These are phyloP conservation scores for Scaptomyza graminum DNA, from an alignment of 1,140 invertebrate genomes.

Conservation along the genomic window DNA sequence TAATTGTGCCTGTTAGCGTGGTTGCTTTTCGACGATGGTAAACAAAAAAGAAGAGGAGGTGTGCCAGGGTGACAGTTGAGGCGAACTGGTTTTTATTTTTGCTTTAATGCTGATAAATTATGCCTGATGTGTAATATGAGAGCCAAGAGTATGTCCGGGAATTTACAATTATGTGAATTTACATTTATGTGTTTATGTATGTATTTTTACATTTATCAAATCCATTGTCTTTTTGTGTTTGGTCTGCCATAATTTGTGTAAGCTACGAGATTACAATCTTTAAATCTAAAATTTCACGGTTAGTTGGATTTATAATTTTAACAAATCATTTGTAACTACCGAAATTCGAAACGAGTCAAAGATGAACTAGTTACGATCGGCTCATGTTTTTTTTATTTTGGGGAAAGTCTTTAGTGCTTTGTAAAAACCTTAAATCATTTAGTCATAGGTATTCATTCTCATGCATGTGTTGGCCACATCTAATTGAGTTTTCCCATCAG, in stretches of 20 bases:
- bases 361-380: conserved; percentile 13
- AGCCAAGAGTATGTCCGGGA: conserved; percentile 31
- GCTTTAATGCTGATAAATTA: conserved; percentile 70
- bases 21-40: neutral
- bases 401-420: neutral
- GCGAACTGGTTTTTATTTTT: conserved; percentile 57
- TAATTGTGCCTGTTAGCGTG: conserved; percentile 52
- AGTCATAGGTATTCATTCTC: neutral
- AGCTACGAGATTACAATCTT: conserved; percentile 29
- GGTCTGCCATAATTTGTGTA: conserved; percentile 11
- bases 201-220: conserved; percentile 9
- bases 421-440: conserved; percentile 6
- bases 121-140: conserved; percentile 45
- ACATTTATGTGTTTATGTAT: conserved; percentile 12
- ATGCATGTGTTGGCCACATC: conserved; percentile 3
- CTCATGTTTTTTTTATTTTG: neutral
- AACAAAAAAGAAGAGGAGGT: conserved; percentile 3
- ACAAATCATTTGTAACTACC: conserved; percentile 22
- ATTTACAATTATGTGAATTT: conserved; percentile 51
- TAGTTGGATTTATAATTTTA: conserved; percentile 18
- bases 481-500: conserved; percentile 13
- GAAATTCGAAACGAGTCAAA: conserved; percentile 10
- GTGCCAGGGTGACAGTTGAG: conserved; percentile 13
- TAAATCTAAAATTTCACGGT: conserved; percentile 17
- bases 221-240: conserved; percentile 12